phyloP scores from a whole-genome alignment of 2,888 invertebrate species.

The Prionchulus punctatus region DNA sequence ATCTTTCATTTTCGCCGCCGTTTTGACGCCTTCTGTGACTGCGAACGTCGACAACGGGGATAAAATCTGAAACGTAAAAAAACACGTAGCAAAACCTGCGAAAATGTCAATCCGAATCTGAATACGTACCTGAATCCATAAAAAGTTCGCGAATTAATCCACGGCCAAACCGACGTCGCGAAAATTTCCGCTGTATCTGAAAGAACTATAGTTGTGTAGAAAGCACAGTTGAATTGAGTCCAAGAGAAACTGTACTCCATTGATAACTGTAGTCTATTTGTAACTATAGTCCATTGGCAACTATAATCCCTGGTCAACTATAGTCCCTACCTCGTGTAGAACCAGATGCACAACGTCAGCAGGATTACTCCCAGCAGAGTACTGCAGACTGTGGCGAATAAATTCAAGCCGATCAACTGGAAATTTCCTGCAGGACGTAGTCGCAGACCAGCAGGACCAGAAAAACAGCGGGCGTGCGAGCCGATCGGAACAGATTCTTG shows the following conservation, averaged over 20 bases:
- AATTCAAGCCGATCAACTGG: slow-evolving; percentile 25
- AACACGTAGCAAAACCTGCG: too few species aligned
- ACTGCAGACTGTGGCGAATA: slow-evolving; percentile 50
- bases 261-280: too few species aligned
- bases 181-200: slow-evolving; percentile 79
- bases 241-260: too few species aligned
- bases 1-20: slow-evolving; percentile 3
- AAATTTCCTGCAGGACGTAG: slow-evolving; percentile 56
- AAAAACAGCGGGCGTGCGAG: slow-evolving; percentile 74
- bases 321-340: slow-evolving; percentile 63
- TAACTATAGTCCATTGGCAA: too few species aligned
- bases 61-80: slow-evolving; percentile 7
- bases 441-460: slow-evolving; percentile 68
- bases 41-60: neutral
- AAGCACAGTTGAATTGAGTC: too few species aligned
- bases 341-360: slow-evolving; percentile 67
- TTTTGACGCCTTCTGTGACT: slow-evolving; percentile 11
- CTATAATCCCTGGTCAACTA: too few species aligned
- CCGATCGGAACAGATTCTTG: slow-evolving; percentile 86
- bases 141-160: slow-evolving; percentile 63
- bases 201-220: slow-evolving; percentile 20
- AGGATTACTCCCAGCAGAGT: slow-evolving; percentile 54
- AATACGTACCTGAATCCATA: slow-evolving; percentile 91
- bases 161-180: slow-evolving; percentile 67
- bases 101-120: too few species aligned